A percentile compares a stretch with the other conserved stretches of the same genome.
These are phyloP conservation scores for Mohoua ochrocephala DNA, from an alignment of 2,113 vertebrate species.

Conservation along the genomic window DNA sequence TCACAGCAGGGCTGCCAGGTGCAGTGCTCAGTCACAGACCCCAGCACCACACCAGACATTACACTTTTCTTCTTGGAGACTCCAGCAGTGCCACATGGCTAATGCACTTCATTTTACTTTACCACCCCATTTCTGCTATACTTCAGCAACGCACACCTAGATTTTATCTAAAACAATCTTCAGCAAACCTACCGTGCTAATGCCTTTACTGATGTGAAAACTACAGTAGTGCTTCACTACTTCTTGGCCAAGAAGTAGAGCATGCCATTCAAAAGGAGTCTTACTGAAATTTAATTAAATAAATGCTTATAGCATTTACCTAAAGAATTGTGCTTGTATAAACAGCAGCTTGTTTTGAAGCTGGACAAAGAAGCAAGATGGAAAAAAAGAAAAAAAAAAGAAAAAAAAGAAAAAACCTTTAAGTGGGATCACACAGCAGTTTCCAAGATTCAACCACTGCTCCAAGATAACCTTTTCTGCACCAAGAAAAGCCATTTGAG, in stretches of 20 bases:
- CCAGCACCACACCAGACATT: background rate
- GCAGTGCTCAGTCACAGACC: background rate
- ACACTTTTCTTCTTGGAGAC: background rate
- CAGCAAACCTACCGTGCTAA: background rate
- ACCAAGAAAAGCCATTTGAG: background rate
- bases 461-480: background rate
- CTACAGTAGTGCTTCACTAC: rapidly evolving
- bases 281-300: background rate
- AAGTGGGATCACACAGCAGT: background rate
- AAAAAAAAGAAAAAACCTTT: rapidly evolving
- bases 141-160: background rate
- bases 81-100: background rate
- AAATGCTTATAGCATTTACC: background rate
- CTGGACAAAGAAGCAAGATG: background rate
- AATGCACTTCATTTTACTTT: background rate
- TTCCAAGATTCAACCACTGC: background rate
- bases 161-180: background rate
- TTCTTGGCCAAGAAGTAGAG: background rate
- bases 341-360: background rate
- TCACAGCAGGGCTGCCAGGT: background rate
- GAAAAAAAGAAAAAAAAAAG: background rate
- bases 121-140: background rate
- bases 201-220: background rate
- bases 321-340: background rate
- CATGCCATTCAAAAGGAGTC: background rate